A percentile compares a stretch with the other conserved stretches of the same genome.
These are phyloP conservation scores for Apis cerana DNA, from an alignment of 1,140 invertebrate genomes.

Conservation along the genomic window DNA sequence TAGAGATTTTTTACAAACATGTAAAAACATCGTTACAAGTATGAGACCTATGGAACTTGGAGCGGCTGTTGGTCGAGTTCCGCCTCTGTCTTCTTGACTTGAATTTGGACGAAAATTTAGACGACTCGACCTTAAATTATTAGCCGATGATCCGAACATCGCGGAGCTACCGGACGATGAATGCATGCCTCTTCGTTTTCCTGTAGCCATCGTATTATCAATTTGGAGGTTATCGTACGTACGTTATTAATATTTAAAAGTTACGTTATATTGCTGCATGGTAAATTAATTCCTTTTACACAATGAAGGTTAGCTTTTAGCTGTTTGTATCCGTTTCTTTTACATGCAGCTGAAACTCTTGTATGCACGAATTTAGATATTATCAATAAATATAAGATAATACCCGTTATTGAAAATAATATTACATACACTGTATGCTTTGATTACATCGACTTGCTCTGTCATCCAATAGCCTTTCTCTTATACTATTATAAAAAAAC, in stretches of 20 bases:
- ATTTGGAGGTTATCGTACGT: conserved; percentile 10
- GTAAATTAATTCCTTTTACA: background rate
- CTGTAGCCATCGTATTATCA: conserved; percentile 63
- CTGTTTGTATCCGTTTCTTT: background rate
- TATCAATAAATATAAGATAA: background rate
- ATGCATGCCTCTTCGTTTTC: conserved; percentile 66
- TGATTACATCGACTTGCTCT: conserved; percentile 22
- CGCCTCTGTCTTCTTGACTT: conserved; percentile 80
- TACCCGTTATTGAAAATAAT: conserved; percentile 33
- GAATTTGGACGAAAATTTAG: conserved; percentile 82
- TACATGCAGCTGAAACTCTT: background rate
- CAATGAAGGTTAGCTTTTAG: background rate
- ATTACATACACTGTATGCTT: background rate
- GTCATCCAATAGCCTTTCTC: conserved; percentile 26
- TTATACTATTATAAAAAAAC: background rate
- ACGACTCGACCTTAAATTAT: conserved; percentile 60
- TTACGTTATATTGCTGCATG: conserved; percentile 11
- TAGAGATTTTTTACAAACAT: conserved; percentile 92
- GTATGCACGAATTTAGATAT: background rate
- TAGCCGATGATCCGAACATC: conserved; percentile 34
- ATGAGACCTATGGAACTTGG: conserved; percentile 91
- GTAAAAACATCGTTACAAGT: conserved; percentile 90
- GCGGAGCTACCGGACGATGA: conserved; percentile 42
- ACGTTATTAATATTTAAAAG: background rate
- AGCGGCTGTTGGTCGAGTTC: conserved; percentile 89